These are phyloP conservation scores for Cottus gobio DNA, from an alignment of 2,113 vertebrate genomes.

Conservation along the genomic window DNA sequence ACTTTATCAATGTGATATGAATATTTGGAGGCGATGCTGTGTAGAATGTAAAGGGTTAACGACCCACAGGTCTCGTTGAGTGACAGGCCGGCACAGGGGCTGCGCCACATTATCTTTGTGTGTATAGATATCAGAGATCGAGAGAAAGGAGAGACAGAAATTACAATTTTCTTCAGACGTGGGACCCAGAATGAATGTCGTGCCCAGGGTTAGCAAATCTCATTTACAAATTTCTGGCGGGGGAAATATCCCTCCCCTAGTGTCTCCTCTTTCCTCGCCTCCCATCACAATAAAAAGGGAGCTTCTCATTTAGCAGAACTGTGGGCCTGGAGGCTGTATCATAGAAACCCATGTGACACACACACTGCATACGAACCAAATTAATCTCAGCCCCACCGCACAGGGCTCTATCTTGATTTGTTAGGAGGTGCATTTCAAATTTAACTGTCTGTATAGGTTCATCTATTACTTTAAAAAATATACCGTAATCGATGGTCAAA, in stretches of 20 bases:
- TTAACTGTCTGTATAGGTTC: neutral
- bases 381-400: neutral
- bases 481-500: no score
- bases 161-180: constrained; percentile 28
- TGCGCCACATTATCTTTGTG: constrained; percentile 25
- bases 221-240: constrained; percentile 66
- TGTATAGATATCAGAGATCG: constrained; percentile 41
- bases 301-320: constrained; percentile 52
- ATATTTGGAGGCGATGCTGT: neutral
- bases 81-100: constrained; percentile 34
- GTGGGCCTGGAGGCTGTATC: constrained; percentile 29
- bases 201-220: constrained; percentile 68
- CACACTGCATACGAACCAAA: constrained; percentile 6
- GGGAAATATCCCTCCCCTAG: constrained; percentile 41
- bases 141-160: constrained; percentile 38
- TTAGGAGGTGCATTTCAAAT: neutral
- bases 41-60: constrained; percentile 10
- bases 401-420: neutral
- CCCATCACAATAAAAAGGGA: constrained; percentile 38
- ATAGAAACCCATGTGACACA: constrained; percentile 1
- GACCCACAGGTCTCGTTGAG: constrained; percentile 23
- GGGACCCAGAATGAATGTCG: constrained; percentile 35
- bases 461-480: neutral
- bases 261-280: constrained; percentile 25
- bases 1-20: neutral